Conservation (phyloP, 2,888 invertebrate species). For the Tanytarsus gracilentus region DNA sequence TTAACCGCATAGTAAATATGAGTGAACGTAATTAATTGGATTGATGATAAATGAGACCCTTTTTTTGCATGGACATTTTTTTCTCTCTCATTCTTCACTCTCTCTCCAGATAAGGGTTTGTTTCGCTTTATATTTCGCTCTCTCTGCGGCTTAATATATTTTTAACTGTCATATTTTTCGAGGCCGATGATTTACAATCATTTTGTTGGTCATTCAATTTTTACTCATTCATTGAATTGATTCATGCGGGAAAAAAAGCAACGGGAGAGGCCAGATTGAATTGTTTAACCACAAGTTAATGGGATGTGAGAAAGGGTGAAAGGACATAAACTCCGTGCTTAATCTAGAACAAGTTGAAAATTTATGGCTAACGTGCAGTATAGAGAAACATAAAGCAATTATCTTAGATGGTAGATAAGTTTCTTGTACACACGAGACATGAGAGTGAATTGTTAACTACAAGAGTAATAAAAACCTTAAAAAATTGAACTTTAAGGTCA, state of each 20-base stretch:
- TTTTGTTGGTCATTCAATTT: neutral
- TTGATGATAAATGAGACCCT: slow-evolving; percentile 16
- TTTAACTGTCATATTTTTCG: neutral
- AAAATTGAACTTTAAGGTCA: too few species aligned
- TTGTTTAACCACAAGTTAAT: neutral
- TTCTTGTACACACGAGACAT: too few species aligned
- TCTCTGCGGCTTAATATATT: slow-evolving; percentile 7
- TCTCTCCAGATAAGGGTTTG: slow-evolving; percentile 1
- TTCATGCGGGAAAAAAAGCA: neutral
- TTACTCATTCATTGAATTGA: neutral
- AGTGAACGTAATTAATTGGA: slow-evolving; percentile 24
- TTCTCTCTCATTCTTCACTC: neutral
- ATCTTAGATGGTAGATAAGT: too few species aligned
- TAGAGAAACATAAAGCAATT: too few species aligned
- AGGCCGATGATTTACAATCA: neutral
- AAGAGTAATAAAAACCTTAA: too few species aligned
- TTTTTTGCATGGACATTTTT: slow-evolving; percentile 6
- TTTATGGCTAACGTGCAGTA: too few species aligned
- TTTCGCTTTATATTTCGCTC: slow-evolving; percentile 7
- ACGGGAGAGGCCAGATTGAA: slow-evolving; percentile 1
- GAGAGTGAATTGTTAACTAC: too few species aligned
- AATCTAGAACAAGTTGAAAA: too few species aligned
- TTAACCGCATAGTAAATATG: slow-evolving; percentile 27
- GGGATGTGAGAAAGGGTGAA: too few species aligned
- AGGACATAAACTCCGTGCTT: too few species aligned